Percentiles rank a stretch among this genome's conserved stretches.
Evolutionary conservation across 2,113 vertebrate genomes (phyloP).

Genomic region (Porphyrio hochstetteri): DNA sequence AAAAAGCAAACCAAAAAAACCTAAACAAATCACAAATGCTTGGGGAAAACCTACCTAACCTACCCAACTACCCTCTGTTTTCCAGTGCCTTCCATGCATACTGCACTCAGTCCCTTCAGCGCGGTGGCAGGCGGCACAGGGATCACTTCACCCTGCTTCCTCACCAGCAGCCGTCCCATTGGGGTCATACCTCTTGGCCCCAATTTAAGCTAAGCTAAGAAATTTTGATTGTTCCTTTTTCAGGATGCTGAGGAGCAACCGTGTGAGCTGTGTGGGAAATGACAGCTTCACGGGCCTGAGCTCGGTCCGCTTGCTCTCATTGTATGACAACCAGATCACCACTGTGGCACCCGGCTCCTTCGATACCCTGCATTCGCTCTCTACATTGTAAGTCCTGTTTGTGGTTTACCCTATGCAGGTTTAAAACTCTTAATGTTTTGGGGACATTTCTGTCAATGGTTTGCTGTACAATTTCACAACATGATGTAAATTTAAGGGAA

Average conservation of each 20-base stretch:
- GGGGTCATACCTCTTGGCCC: not conserved
- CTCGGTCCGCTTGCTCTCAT: conserved; percentile 92
- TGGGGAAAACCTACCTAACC: not conserved
- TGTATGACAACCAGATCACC: conserved; percentile 98
- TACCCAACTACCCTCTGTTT: not conserved
- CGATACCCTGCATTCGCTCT: conserved; percentile 93
- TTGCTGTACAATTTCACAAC: not conserved
- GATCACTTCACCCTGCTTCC: not conserved
- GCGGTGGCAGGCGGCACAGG: not conserved
- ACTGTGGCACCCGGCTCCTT: conserved; percentile 93
- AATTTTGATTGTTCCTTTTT: not conserved
- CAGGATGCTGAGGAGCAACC: conserved; percentile 97
- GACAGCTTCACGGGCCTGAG: conserved; percentile 94
- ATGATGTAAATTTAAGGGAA: not conserved
- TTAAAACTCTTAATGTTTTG: not conserved
- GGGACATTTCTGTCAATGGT: not conserved
- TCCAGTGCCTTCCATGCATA: not conserved
- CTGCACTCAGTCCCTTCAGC: not conserved
- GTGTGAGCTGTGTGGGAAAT: conserved; percentile 94
- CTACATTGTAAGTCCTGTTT: conserved; percentile 86
- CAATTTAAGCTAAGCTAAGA: not conserved
- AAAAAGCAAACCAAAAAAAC: too few species aligned
- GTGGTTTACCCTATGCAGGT: not conserved
- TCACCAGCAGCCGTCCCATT: not conserved
- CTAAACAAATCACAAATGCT: accelerated